phyloP scores from a whole-genome alignment of 2,888 invertebrate genomes.

The Catocala sponsa region DNA sequence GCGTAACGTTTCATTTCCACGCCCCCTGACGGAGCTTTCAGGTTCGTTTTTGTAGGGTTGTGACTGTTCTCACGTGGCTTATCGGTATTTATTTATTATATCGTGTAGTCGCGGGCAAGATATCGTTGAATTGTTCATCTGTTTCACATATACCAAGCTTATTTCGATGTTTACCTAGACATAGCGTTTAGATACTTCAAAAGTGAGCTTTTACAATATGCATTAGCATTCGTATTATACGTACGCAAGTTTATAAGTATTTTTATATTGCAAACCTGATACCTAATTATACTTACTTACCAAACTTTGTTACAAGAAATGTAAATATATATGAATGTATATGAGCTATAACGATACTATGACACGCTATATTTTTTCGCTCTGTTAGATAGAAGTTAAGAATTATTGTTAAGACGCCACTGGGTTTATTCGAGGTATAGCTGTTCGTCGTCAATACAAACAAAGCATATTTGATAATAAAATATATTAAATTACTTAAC shows the following conservation, averaged over 20 bases:
- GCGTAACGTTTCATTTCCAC: constrained; percentile 68
- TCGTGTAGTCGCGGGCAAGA: constrained; percentile 14
- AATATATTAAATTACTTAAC: constrained; percentile 40
- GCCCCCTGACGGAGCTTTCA: constrained; percentile 68
- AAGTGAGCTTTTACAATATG: no score
- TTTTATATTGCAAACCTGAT: no score
- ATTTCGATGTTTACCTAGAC: constrained; percentile 3
- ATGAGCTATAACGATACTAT: no score
- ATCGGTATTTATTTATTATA: constrained; percentile 43
- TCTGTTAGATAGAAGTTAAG: no score
- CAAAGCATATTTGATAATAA: constrained; percentile 14
- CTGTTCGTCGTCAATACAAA: background rate
- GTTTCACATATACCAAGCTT: background rate
- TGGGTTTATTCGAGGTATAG: no score
- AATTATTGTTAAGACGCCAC: no score
- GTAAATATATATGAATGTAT: no score
- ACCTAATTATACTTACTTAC: no score
- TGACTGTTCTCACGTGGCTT: constrained; percentile 40
- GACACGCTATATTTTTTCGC: no score
- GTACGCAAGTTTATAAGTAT: no score
- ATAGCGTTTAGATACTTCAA: background rate
- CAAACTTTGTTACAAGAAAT: no score
- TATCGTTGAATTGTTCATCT: constrained; percentile 32
- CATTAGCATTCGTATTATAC: no score
- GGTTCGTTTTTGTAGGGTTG: constrained; percentile 47